phyloP scores from a whole-genome alignment of 92 coral and sea anemone species.

The Porites rus region DNA sequence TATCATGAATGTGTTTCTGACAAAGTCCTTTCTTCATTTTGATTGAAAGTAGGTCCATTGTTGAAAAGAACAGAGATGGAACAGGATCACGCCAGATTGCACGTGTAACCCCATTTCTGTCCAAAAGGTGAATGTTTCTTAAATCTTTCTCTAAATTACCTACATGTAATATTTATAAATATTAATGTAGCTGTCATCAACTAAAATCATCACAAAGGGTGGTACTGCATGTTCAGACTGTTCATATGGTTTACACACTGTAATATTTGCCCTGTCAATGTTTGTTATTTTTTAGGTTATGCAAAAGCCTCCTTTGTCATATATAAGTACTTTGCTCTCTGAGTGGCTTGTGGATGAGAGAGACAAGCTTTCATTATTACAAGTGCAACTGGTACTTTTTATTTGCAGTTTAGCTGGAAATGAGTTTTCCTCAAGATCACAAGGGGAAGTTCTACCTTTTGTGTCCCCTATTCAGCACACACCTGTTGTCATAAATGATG shows the following conservation, averaged over 20 bases:
- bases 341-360: background rate
- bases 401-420: background rate
- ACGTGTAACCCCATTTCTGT: conserved; percentile 36
- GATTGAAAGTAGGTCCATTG: background rate
- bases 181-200: too few species aligned
- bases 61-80: conserved; percentile 3
- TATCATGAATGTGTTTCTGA: background rate
- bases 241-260: too few species aligned
- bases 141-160: too few species aligned
- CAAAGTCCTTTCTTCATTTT: background rate
- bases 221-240: too few species aligned
- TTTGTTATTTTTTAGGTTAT: too few species aligned
- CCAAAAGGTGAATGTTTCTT: conserved; percentile 14
- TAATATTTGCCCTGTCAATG: too few species aligned
- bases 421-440: background rate
- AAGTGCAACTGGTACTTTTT: background rate
- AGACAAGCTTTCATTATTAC: background rate
- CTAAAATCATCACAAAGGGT: too few species aligned
- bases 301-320: background rate
- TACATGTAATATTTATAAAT: too few species aligned
- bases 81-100: conserved; percentile 39
- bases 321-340: background rate
- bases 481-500: conserved; percentile 1
- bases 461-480: background rate
- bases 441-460: background rate